These are phyloP conservation scores for Setipinna tenuifilis DNA, from an alignment of 2,797 vertebrate genomes.

Conservation along the genomic window DNA sequence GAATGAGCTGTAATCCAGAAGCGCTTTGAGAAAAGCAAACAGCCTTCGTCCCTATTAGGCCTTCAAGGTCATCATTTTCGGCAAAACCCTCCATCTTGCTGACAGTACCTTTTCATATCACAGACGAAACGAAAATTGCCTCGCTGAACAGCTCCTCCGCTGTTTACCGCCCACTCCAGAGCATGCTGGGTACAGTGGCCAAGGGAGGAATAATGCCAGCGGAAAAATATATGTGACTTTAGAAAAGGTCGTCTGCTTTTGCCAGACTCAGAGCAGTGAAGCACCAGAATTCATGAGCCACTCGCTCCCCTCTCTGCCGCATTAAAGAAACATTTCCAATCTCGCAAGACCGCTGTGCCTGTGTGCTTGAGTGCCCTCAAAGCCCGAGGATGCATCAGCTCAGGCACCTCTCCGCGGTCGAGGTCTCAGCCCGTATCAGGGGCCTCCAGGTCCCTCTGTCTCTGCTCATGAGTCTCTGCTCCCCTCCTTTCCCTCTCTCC, in stretches of 20 bases:
- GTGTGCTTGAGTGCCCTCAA: background rate
- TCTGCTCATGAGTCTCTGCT: background rate
- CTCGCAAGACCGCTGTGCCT: background rate
- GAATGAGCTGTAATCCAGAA: background rate
- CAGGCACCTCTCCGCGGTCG: background rate
- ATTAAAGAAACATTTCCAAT: constrained; percentile 14
- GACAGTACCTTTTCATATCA: background rate
- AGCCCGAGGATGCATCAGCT: background rate
- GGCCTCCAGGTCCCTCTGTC: background rate
- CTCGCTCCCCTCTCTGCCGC: background rate
- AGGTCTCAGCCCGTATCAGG: background rate
- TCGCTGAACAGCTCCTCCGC: background rate
- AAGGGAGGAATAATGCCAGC: background rate
- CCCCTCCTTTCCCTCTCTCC: background rate
- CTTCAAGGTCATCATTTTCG: background rate
- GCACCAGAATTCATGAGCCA: background rate
- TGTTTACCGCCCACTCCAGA: background rate
- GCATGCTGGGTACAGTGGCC: background rate
- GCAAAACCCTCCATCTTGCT: background rate
- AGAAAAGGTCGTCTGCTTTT: background rate
- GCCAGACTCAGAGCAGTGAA: background rate
- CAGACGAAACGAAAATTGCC: background rate
- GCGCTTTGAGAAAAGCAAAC: background rate
- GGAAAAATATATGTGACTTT: background rate
- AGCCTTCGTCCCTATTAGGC: too few relatives aligned